Conservation (phyloP, 2,888 invertebrate genomes). For the Hydraecia micacea region DNA sequence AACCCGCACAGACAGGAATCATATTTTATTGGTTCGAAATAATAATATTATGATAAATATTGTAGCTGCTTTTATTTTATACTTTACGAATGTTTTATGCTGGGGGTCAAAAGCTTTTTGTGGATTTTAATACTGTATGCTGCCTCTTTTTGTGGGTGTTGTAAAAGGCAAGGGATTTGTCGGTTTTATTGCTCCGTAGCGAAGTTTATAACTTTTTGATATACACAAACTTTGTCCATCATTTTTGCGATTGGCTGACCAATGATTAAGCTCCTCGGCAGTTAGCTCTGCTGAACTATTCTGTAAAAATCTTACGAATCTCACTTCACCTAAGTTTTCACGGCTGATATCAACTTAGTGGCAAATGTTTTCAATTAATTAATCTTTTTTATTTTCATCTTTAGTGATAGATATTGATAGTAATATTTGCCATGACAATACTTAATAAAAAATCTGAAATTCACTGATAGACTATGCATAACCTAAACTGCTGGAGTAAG, state of each 20-base stretch:
- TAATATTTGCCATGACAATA: not conserved
- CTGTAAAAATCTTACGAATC: not conserved
- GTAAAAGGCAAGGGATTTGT: not conserved
- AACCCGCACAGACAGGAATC: slow-evolving; percentile 64
- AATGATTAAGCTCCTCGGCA: not conserved
- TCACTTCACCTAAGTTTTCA: not conserved
- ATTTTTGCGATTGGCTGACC: not conserved
- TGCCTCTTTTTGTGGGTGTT: slow-evolving; percentile 11
- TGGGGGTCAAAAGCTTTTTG: slow-evolving; percentile 5
- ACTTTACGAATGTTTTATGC: slow-evolving; percentile 16
- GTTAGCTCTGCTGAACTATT: not conserved
- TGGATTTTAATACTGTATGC: slow-evolving; percentile 1
- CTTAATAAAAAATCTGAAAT: no score
- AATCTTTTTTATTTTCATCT: no score
- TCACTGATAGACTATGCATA: no score
- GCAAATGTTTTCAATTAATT: not conserved
- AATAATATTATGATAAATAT: slow-evolving; percentile 69
- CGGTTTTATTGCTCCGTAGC: not conserved
- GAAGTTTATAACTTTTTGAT: not conserved
- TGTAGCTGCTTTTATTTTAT: slow-evolving; percentile 46
- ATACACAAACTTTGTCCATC: not conserved
- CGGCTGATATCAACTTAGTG: not conserved
- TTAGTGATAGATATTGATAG: not conserved
- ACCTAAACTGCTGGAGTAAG: no score
- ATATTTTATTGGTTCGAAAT: slow-evolving; percentile 72